A percentile compares a stretch with the other conserved stretches of the same genome.
Evolutionary conservation across 1,140 invertebrate genomes (phyloP).

Genomic region (Varroa destructor): DNA sequence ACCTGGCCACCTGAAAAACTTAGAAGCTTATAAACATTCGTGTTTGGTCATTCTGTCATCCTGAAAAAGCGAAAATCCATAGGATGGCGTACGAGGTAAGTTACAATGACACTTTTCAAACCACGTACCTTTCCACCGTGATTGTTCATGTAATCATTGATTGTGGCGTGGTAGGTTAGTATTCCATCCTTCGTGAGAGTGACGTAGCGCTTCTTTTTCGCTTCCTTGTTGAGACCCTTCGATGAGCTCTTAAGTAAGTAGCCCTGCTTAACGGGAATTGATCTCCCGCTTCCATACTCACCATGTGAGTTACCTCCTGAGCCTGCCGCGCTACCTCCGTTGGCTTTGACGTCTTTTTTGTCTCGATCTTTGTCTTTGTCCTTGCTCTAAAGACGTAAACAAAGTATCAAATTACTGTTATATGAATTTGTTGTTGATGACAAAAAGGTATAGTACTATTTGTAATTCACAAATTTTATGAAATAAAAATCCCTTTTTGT

Average conservation of each 20-base stretch:
- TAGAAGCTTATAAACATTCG: no score
- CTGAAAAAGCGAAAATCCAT: no score
- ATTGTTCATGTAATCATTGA: slow-evolving; percentile 48
- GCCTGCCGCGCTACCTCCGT: slow-evolving; percentile 36
- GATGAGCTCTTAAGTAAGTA: slow-evolving; percentile 84
- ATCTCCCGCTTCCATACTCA: slow-evolving; percentile 80
- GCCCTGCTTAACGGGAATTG: slow-evolving; percentile 81
- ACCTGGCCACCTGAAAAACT: no score
- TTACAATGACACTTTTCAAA: not conserved
- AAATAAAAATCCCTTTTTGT: no score
- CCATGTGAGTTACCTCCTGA: slow-evolving; percentile 38
- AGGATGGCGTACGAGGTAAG: not conserved
- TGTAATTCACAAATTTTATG: no score
- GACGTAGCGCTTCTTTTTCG: slow-evolving; percentile 96
- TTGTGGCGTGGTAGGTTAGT: slow-evolving; percentile 85
- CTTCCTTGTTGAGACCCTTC: slow-evolving; percentile 88
- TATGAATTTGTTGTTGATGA: no score
- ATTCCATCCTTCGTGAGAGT: slow-evolving; percentile 82
- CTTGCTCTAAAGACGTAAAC: slow-evolving; percentile 10
- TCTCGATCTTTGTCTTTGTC: slow-evolving; percentile 40
- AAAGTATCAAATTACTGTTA: no score
- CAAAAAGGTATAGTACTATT: no score
- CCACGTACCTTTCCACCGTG: slow-evolving; percentile 20
- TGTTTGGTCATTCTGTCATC: no score
- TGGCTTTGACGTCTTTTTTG: slow-evolving; percentile 33